phyloP scores from a whole-genome alignment of 2,113 vertebrate genomes.

The Tenebrosternarchus preto region DNA sequence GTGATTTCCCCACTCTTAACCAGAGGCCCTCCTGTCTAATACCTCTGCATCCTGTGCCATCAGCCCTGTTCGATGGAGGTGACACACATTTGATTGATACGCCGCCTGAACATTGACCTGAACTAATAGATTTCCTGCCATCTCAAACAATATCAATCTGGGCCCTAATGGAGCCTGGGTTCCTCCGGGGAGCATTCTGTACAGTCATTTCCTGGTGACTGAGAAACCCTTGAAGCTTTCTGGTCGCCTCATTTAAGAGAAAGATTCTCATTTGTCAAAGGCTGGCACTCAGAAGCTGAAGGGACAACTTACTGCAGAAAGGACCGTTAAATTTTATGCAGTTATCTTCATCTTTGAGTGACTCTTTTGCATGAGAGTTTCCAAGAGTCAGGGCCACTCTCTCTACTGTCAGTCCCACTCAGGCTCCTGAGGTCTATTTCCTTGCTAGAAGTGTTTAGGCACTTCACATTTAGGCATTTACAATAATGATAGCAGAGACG shows the following conservation, averaged over 20 bases:
- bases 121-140: constrained; percentile 53
- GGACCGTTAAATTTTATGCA: constrained; percentile 28
- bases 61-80: constrained; percentile 17
- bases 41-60: constrained; percentile 25
- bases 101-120: constrained; percentile 41
- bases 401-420: constrained; percentile 3
- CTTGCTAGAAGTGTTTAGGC: constrained; percentile 5
- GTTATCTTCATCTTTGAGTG: constrained; percentile 36
- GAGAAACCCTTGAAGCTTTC: constrained; percentile 43
- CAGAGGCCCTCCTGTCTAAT: constrained; percentile 26
- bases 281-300: constrained; percentile 24
- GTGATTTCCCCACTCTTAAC: constrained; percentile 21
- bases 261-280: constrained; percentile 47
- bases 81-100: constrained; percentile 48
- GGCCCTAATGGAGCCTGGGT: constrained; percentile 44
- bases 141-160: constrained; percentile 56
- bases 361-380: constrained; percentile 34
- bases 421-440: constrained; percentile 20
- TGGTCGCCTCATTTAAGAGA: constrained; percentile 44
- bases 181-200: constrained; percentile 37
- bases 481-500: neutral
- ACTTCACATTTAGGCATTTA: constrained; percentile 18
- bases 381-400: constrained; percentile 20
- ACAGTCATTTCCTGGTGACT: constrained; percentile 39
- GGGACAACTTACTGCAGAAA: constrained; percentile 18